phyloP scores from a whole-genome alignment of 2,113 vertebrate genomes.

The Cichladusa arquata region DNA sequence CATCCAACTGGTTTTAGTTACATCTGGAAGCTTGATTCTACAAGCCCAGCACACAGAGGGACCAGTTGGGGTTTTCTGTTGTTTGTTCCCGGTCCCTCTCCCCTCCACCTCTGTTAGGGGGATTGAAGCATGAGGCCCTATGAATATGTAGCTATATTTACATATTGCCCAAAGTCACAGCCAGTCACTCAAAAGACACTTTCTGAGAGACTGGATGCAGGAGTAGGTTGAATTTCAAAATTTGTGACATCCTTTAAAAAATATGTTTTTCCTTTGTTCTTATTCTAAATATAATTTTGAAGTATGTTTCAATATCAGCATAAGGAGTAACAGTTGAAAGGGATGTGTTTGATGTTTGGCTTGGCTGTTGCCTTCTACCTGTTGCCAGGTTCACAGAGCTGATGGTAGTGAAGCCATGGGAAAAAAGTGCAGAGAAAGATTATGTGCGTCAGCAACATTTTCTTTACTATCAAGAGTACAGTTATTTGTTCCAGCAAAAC shows the following conservation, averaged over 20 bases:
- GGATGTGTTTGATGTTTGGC: constrained; percentile 25
- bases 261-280: background rate
- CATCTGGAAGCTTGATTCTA: background rate
- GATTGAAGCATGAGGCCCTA: background rate
- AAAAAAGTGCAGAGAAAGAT: background rate
- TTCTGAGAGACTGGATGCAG: background rate
- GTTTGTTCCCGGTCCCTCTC: background rate
- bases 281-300: background rate
- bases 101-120: background rate
- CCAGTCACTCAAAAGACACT: background rate
- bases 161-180: background rate
- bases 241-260: background rate
- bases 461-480: background rate
- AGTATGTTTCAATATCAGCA: background rate
- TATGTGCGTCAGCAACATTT: background rate
- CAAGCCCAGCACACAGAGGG: background rate
- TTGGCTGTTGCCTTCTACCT: background rate
- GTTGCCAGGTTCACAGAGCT: background rate
- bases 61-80: background rate
- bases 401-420: constrained; percentile 18
- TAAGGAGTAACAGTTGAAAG: background rate
- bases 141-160: background rate
- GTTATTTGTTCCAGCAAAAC: constrained; percentile 35
- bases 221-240: background rate
- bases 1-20: background rate